Percentiles rank a stretch among this genome's conserved stretches.
These are phyloP conservation scores for Ochotona princeps DNA, from an alignment of 2,113 vertebrate species.

Conservation along the genomic window DNA sequence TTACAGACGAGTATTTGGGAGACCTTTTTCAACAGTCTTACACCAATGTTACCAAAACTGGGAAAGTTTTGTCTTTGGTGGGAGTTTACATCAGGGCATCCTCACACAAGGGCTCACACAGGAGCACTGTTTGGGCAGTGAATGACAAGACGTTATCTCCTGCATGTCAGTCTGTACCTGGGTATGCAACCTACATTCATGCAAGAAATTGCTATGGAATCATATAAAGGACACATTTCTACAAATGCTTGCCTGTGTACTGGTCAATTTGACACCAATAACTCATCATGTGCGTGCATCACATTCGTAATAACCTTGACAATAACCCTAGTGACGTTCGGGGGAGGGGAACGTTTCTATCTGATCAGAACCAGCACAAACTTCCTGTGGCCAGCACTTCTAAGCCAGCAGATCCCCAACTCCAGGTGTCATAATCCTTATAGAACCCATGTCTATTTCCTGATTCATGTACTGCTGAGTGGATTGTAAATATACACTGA, in stretches of 20 bases:
- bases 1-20: neutral
- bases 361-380: neutral
- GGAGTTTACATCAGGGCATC: neutral
- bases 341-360: neutral
- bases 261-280: neutral
- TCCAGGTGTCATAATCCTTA: neutral
- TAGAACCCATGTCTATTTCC: neutral
- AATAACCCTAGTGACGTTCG: neutral
- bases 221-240: neutral
- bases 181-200: too few relatives aligned
- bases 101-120: rapidly evolving
- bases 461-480: rapidly evolving
- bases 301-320: neutral
- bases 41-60: too few relatives aligned
- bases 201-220: neutral
- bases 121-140: too few relatives aligned
- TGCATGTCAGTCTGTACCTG: too few relatives aligned
- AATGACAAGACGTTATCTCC: neutral
- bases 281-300: neutral
- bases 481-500: neutral
- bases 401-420: neutral
- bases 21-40: neutral
- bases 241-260: neutral
- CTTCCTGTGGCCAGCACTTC: neutral
- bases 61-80: neutral